Conservation (phyloP, 2,888 invertebrate species). For the Amphiduros pacificus region DNA sequence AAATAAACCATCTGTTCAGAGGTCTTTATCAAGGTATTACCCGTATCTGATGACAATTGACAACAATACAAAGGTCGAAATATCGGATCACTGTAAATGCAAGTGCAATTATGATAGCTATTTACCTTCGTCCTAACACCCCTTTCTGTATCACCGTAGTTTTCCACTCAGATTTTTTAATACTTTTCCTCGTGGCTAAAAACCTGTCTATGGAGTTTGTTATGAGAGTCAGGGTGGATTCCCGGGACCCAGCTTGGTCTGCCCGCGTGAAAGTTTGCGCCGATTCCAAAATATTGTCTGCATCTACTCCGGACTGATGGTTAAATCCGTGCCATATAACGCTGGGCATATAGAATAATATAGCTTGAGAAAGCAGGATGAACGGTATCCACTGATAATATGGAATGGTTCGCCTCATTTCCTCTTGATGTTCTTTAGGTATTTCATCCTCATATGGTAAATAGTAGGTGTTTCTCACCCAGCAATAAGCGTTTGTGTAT, state of each 20-base stretch:
- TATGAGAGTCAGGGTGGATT: slow-evolving; percentile 15
- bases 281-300: slow-evolving; percentile 25
- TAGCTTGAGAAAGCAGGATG: slow-evolving; percentile 47
- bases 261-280: slow-evolving; percentile 15
- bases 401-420: slow-evolving; percentile 3
- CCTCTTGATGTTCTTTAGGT: slow-evolving; percentile 7
- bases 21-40: too few species aligned
- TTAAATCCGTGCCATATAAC: slow-evolving; percentile 58
- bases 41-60: too few species aligned
- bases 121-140: slow-evolving; percentile 8
- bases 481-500: slow-evolving; percentile 23
- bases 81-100: too few species aligned
- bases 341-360: slow-evolving; percentile 58
- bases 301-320: slow-evolving; percentile 23
- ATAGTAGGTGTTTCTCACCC: slow-evolving; percentile 28
- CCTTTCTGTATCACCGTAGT: background rate
- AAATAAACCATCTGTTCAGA: too few species aligned
- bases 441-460: slow-evolving; percentile 4
- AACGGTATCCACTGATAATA: slow-evolving; percentile 42
- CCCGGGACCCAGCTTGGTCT: slow-evolving; percentile 10
- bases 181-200: slow-evolving; percentile 4
- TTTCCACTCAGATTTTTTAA: background rate
- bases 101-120: background rate
- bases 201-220: slow-evolving; percentile 23
- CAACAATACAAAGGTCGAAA: too few species aligned